Conservation (phyloP, 2,113 vertebrate species). For the Blennius ocellaris region DNA sequence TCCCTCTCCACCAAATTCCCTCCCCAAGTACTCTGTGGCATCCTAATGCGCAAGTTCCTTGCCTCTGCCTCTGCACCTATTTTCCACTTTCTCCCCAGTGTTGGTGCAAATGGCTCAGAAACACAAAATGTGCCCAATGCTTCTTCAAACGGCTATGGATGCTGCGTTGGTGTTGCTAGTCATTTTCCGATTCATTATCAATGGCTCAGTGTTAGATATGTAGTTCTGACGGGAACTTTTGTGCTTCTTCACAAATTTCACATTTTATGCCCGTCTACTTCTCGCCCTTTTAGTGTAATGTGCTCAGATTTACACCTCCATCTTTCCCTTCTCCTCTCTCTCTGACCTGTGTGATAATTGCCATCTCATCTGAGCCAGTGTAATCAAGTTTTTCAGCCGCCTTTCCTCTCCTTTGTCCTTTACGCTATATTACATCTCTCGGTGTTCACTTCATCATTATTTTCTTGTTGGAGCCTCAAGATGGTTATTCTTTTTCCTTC, state of each 20-base stretch:
- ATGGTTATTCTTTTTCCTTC: slow-evolving; percentile 12
- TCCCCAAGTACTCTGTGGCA: slow-evolving; percentile 36
- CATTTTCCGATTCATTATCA: slow-evolving; percentile 13
- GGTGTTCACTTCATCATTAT: slow-evolving; percentile 8
- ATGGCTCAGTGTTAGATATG: slow-evolving; percentile 8
- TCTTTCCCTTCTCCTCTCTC: slow-evolving; percentile 1
- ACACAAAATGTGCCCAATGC: slow-evolving; percentile 11
- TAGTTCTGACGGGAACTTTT: slow-evolving; percentile 3
- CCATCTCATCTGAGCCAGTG: slow-evolving; percentile 16
- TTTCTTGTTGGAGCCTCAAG: slow-evolving; percentile 1
- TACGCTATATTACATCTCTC: background rate
- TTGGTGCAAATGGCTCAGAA: slow-evolving; percentile 32
- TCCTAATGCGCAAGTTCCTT: slow-evolving; percentile 55
- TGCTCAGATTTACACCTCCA: slow-evolving; percentile 9
- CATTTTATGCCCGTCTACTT: slow-evolving; percentile 12
- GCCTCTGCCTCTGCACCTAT: slow-evolving; percentile 26
- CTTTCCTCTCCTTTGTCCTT: background rate
- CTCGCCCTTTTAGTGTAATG: slow-evolving; percentile 37
- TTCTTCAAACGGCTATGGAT: slow-evolving; percentile 8
- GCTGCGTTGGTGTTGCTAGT: background rate
- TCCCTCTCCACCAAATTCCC: slow-evolving; percentile 39
- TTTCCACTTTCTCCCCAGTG: slow-evolving; percentile 31
- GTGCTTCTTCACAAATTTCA: slow-evolving; percentile 17
- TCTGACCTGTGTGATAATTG: slow-evolving; percentile 43
- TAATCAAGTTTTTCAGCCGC: slow-evolving; percentile 11